Percentiles rank a stretch among this genome's conserved stretches.
These are phyloP conservation scores for Pteropus alecto DNA, from an alignment of 2,113 vertebrate species.

Conservation along the genomic window DNA sequence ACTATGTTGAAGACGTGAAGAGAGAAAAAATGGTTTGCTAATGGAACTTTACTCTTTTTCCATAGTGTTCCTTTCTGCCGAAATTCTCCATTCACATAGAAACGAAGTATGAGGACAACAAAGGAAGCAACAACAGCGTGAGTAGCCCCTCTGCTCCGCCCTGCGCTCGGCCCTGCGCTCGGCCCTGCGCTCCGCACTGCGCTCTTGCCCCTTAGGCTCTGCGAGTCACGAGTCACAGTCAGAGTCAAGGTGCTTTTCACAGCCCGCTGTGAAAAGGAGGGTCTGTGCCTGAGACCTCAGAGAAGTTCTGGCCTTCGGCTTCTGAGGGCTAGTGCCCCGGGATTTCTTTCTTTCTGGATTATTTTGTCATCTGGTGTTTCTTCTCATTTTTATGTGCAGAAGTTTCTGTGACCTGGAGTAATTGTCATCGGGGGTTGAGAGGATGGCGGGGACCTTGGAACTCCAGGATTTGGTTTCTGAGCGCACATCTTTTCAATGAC, in stretches of 20 bases:
- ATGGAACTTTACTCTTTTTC: constrained; percentile 57
- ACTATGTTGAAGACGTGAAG: not conserved
- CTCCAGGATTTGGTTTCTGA: not conserved
- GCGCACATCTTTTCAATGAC: not conserved
- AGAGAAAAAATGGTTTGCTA: not conserved
- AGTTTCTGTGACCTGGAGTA: not conserved
- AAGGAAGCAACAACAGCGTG: constrained; percentile 91
- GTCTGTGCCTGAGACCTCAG: not conserved
- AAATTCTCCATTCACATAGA: constrained; percentile 97
- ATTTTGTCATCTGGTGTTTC: not conserved
- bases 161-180: no score
- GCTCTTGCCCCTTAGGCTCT: not conserved
- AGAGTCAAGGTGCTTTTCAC: fast-evolving
- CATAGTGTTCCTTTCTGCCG: constrained; percentile 93
- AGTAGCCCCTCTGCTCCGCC: constrained; percentile 72
- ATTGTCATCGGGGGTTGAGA: not conserved
- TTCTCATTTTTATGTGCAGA: not conserved
- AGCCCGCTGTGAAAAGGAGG: not conserved
- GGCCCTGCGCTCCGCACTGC: fast-evolving
- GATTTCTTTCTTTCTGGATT: not conserved
- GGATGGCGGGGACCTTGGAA: not conserved
- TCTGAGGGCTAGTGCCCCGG: not conserved
- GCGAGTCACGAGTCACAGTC: no score
- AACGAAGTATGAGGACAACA: constrained; percentile 95
- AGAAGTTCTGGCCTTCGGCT: not conserved